Evolutionary conservation across 92 coral and sea anemone species (phyloP), one percentile per base, ranked within the genome.

Genomic region (Hydrozoanthus gracilis): DNA sequence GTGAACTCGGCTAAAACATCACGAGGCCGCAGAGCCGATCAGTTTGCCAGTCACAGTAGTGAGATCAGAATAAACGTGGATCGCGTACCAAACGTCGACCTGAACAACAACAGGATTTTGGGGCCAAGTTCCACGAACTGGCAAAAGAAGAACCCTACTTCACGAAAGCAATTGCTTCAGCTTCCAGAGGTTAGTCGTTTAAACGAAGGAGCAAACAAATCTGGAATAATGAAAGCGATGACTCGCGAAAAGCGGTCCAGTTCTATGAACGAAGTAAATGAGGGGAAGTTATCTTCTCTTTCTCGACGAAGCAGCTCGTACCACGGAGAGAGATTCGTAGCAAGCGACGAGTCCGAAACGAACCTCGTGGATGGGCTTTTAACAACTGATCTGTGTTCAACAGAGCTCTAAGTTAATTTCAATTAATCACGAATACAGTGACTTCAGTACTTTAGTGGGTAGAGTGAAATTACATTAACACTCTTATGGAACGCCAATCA

Each of bases 331-430:
- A 16, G 45, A 14, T 74, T 17, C 10, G 6, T 74, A 7, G 77
- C 39, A 27, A 27, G 7, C 47, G 9, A 6, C 5, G 61, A 74
- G 2, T 74, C 56, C 5, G 58, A 74, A n/a, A 74, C 79, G 48
- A 74, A 74, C 12, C 58, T 74, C 14, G 79, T 74, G 61, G 79
- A 74, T 7, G 79, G 79, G 35, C 56, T 74, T n/a, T 16, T 74
- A 16, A 74, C 79, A 20, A 74, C 79, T 49, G 79, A 74, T 74
- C 79, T 74, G 39, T 74, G 79, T 50, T 74, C 79, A 55, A 74
- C 79, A 49, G 79, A 74, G 10, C 45, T 74, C 48, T 74, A 27
- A 50, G 39, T 27, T 27, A 27, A 27, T 27, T 27, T 0, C 39
- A 27, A 27, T 27, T 27, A 2, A 27, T 27, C 39, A 27, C 39